Evolutionary conservation across 2,888 invertebrate species (phyloP).

Genomic region (Panzeria rudis): DNA sequence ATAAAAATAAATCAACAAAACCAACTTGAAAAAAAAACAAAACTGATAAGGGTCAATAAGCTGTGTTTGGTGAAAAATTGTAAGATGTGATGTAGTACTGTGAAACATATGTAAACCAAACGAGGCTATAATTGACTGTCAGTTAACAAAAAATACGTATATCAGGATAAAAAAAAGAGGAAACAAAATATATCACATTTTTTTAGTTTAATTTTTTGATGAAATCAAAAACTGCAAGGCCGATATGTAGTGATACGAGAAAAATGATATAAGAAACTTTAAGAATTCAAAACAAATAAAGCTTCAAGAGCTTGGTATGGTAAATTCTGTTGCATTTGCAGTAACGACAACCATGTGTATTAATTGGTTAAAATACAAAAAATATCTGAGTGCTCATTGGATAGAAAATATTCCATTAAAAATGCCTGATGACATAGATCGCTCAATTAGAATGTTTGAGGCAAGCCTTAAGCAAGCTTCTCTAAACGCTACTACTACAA

Average conservation of each 20-base stretch:
- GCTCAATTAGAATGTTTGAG: too few relatives aligned
- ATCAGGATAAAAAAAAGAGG: constrained; percentile 4
- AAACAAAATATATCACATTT: constrained; percentile 18
- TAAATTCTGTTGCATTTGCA: too few relatives aligned
- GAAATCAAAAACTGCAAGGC: constrained; percentile 27
- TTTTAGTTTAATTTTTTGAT: neutral
- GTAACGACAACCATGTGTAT: too few relatives aligned
- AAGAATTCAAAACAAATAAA: too few relatives aligned
- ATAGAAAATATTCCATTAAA: too few relatives aligned
- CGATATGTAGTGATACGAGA: constrained; percentile 23
- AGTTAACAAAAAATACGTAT: constrained; percentile 45
- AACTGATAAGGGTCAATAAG: constrained; percentile 70
- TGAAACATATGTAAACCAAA: constrained; percentile 71
- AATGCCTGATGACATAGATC: too few relatives aligned
- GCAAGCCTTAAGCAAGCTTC: too few relatives aligned
- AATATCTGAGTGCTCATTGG: too few relatives aligned
- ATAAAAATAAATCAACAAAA: constrained; percentile 2
- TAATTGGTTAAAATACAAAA: too few relatives aligned
- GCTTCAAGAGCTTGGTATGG: too few relatives aligned
- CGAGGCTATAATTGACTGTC: constrained; percentile 74
- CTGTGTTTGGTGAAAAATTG: constrained; percentile 49
- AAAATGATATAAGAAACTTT: too few relatives aligned
- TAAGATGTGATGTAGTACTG: constrained; percentile 60
- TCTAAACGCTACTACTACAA: too few relatives aligned
- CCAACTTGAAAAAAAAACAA: constrained; percentile 12